A percentile compares a stretch with the other conserved stretches of the same genome.
These are phyloP conservation scores for Lampropteryx suffumata DNA, from an alignment of 2,888 invertebrate species.

Conservation along the genomic window DNA sequence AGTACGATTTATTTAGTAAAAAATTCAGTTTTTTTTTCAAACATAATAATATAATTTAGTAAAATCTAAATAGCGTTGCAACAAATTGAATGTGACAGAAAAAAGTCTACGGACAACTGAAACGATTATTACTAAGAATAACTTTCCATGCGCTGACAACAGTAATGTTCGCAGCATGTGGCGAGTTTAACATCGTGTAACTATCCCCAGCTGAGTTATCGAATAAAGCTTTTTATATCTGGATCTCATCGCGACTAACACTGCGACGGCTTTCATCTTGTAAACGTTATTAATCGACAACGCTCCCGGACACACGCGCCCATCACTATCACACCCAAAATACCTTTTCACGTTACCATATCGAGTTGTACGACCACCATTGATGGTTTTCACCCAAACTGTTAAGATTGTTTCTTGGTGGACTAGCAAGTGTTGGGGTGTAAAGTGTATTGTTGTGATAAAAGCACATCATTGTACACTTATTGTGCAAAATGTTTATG, in stretches of 20 bases:
- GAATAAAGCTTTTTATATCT: slow-evolving; percentile 76
- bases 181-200: slow-evolving; percentile 50
- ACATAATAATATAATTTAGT: too few species aligned
- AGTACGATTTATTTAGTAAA: too few species aligned
- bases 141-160: slow-evolving; percentile 20
- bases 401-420: neutral
- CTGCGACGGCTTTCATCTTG: slow-evolving; percentile 76
- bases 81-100: slow-evolving; percentile 1
- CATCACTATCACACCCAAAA: slow-evolving; percentile 41
- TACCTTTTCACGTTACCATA: slow-evolving; percentile 13
- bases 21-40: too few species aligned
- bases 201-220: slow-evolving; percentile 75
- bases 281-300: slow-evolving; percentile 80
- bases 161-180: slow-evolving; percentile 33
- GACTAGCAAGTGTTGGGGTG: slow-evolving; percentile 37
- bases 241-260: slow-evolving; percentile 70
- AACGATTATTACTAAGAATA: slow-evolving; percentile 18
- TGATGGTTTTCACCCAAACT: slow-evolving; percentile 21
- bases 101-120: neutral
- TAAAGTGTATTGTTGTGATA: slow-evolving; percentile 6
- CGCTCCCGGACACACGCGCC: slow-evolving; percentile 67
- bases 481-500: slow-evolving; percentile 69
- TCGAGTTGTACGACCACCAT: slow-evolving; percentile 39
- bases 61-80: neutral
- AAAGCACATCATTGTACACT: slow-evolving; percentile 38